A percentile compares a stretch with the other conserved stretches of the same genome.
phyloP scores from a whole-genome alignment of 2,113 vertebrate species.

The Cromileptes altivelis region DNA sequence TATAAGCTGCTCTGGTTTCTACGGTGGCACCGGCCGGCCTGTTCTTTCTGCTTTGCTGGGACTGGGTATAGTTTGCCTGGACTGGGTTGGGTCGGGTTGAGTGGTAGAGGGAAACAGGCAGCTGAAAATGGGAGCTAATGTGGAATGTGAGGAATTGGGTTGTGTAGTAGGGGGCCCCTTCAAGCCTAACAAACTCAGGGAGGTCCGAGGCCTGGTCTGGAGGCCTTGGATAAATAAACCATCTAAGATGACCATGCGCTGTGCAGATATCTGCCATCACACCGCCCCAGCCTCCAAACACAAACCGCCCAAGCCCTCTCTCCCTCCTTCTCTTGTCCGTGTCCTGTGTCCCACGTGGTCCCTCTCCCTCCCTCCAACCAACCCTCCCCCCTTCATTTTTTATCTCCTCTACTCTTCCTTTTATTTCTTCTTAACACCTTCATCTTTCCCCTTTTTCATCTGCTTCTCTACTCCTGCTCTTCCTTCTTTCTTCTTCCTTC shows the following conservation, averaged over 20 bases:
- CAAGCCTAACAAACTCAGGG: slow-evolving; percentile 91
- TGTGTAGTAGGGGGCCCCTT: slow-evolving; percentile 87
- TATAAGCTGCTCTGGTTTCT: slow-evolving; percentile 2
- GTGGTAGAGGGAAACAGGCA: slow-evolving; percentile 80
- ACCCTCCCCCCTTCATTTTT: background rate
- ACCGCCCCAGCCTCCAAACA: slow-evolving; percentile 78
- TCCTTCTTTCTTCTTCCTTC: slow-evolving; percentile 2
- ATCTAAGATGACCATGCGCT: slow-evolving; percentile 86
- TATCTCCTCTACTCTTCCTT: slow-evolving; percentile 13
- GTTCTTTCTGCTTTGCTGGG: slow-evolving; percentile 42
- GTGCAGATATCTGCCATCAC: slow-evolving; percentile 88
- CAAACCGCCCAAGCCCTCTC: slow-evolving; percentile 68
- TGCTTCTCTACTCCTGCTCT: slow-evolving; percentile 37
- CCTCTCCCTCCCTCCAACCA: slow-evolving; percentile 1
- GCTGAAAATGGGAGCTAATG: slow-evolving; percentile 87
- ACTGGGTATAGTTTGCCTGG: slow-evolving; percentile 39
- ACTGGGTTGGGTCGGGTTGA: slow-evolving; percentile 67
- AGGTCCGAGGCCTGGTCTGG: slow-evolving; percentile 88
- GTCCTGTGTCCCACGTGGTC: slow-evolving; percentile 57
- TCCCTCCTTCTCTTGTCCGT: slow-evolving; percentile 43
- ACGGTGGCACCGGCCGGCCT: slow-evolving; percentile 12
- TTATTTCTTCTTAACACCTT: slow-evolving; percentile 27
- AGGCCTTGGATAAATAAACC: slow-evolving; percentile 90
- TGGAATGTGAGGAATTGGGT: slow-evolving; percentile 89
- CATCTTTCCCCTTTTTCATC: slow-evolving; percentile 21